Conservation (phyloP, 2,888 invertebrate species). For the Coleophora deauratella region DNA sequence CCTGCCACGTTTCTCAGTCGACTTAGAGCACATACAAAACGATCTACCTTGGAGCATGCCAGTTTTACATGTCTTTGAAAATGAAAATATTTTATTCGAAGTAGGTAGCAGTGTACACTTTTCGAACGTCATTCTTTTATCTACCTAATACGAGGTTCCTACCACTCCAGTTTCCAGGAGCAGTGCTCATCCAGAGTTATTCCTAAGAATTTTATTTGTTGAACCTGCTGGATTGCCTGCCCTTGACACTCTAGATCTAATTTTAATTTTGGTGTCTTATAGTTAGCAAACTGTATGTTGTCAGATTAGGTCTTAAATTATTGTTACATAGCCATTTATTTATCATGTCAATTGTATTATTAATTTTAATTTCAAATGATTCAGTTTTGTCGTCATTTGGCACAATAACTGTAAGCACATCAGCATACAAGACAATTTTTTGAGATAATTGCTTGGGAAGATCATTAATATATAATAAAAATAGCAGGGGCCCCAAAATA, state of each 20-base stretch:
- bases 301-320: background rate
- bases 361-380: background rate
- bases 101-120: too few relatives aligned
- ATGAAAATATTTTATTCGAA: too few relatives aligned
- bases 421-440: background rate
- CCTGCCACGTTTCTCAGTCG: background rate
- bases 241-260: background rate
- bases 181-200: background rate
- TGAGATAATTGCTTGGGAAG: background rate
- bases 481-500: slow-evolving; percentile 5
- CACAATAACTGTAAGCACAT: background rate
- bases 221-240: background rate
- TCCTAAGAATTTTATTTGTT: background rate
- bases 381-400: background rate
- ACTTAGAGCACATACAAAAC: background rate
- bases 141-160: too few relatives aligned
- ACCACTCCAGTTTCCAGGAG: background rate
- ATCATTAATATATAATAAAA: slow-evolving; percentile 4
- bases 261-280: too few relatives aligned
- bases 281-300: too few relatives aligned
- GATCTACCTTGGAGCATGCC: too few relatives aligned
- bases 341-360: background rate
- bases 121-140: too few relatives aligned
- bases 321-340: background rate
- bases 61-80: background rate